phyloP scores from a whole-genome alignment of 2,113 vertebrate genomes.

The Notothenia coriiceps region DNA sequence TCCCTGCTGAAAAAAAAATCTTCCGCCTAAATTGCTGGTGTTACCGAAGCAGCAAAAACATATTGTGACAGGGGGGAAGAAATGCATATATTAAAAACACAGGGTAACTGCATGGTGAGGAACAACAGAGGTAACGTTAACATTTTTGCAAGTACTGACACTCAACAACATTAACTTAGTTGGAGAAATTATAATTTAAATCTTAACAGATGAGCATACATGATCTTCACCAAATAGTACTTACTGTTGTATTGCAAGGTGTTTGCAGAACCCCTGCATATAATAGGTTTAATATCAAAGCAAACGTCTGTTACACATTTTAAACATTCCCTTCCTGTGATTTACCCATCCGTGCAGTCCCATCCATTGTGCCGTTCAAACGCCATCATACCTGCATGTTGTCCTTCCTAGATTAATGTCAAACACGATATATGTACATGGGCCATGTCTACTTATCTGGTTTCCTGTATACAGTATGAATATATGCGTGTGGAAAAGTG shows the following conservation, averaged over 20 bases:
- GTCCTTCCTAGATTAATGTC: background rate
- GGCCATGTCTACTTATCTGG: conserved; percentile 37
- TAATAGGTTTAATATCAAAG: conserved; percentile 23
- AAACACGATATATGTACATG: background rate
- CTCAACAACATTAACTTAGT: background rate
- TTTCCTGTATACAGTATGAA: conserved; percentile 1
- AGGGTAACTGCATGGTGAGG: background rate
- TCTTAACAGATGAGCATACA: background rate
- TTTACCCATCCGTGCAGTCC: conserved; percentile 40
- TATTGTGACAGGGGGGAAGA: background rate
- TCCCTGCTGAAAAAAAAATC: background rate
- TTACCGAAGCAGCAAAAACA: background rate
- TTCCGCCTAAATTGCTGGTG: no score
- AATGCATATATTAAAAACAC: background rate
- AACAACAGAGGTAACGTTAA: background rate
- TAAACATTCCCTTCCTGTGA: conserved; percentile 14
- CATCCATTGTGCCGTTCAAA: conserved; percentile 28
- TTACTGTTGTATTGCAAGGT: conserved; percentile 29
- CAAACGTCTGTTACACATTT: conserved; percentile 14
- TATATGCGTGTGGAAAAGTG: conserved; percentile 33
- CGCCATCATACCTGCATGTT: background rate
- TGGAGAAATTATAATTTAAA: background rate
- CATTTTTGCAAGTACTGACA: background rate
- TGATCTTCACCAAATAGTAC: conserved; percentile 28
- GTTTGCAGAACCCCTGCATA: background rate